Conservation (phyloP, 2,888 invertebrate genomes). For the Melanophora roralis region DNA sequence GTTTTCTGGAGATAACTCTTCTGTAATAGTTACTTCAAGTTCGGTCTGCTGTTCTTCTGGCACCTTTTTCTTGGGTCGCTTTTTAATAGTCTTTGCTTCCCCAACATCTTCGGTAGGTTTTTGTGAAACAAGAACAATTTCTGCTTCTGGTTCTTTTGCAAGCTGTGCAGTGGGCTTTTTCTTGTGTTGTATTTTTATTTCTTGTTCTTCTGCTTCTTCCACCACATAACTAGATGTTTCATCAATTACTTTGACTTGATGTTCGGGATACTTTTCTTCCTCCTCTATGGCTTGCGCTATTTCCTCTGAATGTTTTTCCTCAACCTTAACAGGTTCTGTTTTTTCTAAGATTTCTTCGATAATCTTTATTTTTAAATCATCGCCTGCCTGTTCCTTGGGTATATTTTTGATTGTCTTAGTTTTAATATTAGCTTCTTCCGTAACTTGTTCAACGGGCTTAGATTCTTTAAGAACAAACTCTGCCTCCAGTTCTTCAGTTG, state of each 20-base stretch:
- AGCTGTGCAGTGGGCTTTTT: conserved; percentile 67
- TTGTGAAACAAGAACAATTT: conserved; percentile 67
- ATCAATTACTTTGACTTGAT: conserved; percentile 69
- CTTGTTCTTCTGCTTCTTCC: conserved; percentile 65
- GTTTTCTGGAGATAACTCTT: conserved; percentile 68
- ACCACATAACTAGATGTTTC: conserved; percentile 62
- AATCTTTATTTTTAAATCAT: conserved; percentile 68
- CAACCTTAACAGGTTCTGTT: conserved; percentile 64
- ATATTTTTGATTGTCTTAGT: conserved; percentile 65
- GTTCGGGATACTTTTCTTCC: conserved; percentile 65
- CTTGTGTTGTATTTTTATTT: conserved; percentile 67
- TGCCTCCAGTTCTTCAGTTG: conserved; percentile 69
- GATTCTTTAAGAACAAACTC: conserved; percentile 69
- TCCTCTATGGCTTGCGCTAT: conserved; percentile 65
- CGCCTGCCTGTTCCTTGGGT: conserved; percentile 64
- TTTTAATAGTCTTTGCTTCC: conserved; percentile 70
- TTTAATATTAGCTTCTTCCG: conserved; percentile 68
- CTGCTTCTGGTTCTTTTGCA: conserved; percentile 72
- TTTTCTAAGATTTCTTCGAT: conserved; percentile 66
- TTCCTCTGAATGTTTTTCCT: conserved; percentile 67
- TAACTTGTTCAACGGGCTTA: conserved; percentile 67
- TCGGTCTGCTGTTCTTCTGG: conserved; percentile 71
- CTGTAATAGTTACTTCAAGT: conserved; percentile 70
- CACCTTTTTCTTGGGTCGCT: conserved; percentile 67
- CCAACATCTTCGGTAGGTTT: conserved; percentile 69